Conservation (phyloP, 1,140 invertebrate genomes). For the Ceratosolen fusciceps region DNA sequence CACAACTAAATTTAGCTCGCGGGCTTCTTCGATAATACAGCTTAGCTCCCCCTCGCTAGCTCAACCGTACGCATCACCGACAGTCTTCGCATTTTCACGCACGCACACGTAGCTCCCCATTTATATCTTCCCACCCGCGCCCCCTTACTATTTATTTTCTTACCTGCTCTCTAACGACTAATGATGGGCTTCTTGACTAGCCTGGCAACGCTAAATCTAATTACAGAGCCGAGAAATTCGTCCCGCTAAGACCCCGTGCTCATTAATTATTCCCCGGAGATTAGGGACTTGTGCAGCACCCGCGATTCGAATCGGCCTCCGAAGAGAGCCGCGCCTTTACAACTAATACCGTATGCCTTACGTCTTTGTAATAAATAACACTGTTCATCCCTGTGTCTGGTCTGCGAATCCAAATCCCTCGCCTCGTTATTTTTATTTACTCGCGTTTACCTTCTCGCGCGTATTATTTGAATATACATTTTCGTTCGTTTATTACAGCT, state of each 20-base stretch:
- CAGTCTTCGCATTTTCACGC: slow-evolving; percentile 26
- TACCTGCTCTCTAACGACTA: slow-evolving; percentile 19
- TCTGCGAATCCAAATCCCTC: too few species aligned
- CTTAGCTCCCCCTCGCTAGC: not conserved
- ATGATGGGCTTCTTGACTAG: too few species aligned
- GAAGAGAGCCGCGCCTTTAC: slow-evolving; percentile 41
- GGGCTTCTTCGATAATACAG: slow-evolving; percentile 39
- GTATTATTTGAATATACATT: too few species aligned
- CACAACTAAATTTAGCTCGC: not conserved
- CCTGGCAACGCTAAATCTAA: slow-evolving; percentile 28
- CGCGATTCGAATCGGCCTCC: slow-evolving; percentile 43
- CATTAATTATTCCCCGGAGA: not conserved
- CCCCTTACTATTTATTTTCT: not conserved
- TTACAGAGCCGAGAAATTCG: slow-evolving; percentile 39
- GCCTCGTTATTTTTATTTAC: too few species aligned
- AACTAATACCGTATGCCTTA: slow-evolving; percentile 26
- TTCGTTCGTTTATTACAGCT: too few species aligned
- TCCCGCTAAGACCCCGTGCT: not conserved
- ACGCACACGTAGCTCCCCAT: not conserved
- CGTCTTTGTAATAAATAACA: too few species aligned
- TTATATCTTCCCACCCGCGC: too few species aligned
- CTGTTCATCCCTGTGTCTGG: too few species aligned
- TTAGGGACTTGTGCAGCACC: too few species aligned
- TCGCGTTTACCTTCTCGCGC: too few species aligned
- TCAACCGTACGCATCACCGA: not conserved